Base-by-base conservation (phyloP, 2,888 invertebrate species). In the Baccha elongata region DNA sequence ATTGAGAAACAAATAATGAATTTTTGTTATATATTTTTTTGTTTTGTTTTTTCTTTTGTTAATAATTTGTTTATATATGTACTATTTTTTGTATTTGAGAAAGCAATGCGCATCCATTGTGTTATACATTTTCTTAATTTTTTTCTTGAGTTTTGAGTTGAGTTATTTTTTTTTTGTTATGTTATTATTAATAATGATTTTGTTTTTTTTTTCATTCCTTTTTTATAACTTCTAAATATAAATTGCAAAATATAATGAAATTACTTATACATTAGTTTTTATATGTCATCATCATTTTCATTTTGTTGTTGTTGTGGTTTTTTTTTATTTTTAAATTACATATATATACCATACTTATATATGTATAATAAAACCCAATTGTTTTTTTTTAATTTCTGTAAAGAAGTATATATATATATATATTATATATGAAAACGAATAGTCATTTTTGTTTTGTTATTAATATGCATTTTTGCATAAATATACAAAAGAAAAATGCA, bases 1-100 rank as follows among this genome's bases (percentile, higher is more conserved):
- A 88, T 86, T 85, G 69, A 84, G 85, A 87, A 87, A 86, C 88
- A 85, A 85, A 85, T 76, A 79, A 83, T 74, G 67, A 46, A 40
- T 52, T 55, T 73, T 71, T 35, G 26, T 42, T 52, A 17, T 23
- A 71, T 55, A 23, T 64, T 52, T 40, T 50, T 21, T 55, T 50
- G 64, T 64, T 46, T 40, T 72, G 55, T 76, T 74, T 64, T 46
- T 40, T 72, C 53, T 76, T 74, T 60, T 68, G 15, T 73, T 53
- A 64, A 50, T 62, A 71, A 72, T 83, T 76, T 72, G 67, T 72
- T 76, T 72, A 72, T 83, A 75, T 76, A 72, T 83, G 72, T 76
- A 64, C 62, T 83, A 44, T 53, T 58, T 55, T 52, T 60, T 80
- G 26, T 80, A 42, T 72, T 74, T 68, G 50, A 83, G 83, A 83